Percentiles rank a stretch among this genome's conserved stretches.
Conservation (phyloP, 37 sponge, comb jelly and placozoan species). For the Haliclona indistincta region DNA sequence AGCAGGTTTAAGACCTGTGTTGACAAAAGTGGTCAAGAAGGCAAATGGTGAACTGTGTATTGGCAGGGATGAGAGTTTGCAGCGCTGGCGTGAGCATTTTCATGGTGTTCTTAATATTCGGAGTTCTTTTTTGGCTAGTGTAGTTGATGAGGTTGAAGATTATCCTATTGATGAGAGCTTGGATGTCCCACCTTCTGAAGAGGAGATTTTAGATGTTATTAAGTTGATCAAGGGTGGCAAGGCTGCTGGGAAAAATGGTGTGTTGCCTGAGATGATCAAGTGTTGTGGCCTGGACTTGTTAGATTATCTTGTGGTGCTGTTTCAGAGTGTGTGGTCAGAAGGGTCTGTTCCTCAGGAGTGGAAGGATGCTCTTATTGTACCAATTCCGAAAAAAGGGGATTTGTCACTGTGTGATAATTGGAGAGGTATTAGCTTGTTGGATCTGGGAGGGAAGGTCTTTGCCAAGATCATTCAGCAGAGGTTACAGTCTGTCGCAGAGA, state of each 20-base stretch:
- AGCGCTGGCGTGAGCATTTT: background rate
- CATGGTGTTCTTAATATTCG: background rate
- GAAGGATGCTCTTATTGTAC: constrained; percentile 5
- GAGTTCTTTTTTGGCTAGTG: background rate
- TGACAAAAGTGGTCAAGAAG: background rate
- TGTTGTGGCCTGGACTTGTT: background rate
- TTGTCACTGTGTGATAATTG: constrained; percentile 1
- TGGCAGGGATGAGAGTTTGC: background rate
- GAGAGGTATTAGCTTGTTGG: constrained; percentile 4
- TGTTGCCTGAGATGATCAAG: constrained; percentile 11
- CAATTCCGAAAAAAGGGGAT: constrained; percentile 5
- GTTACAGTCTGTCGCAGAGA: no score
- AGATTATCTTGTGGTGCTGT: background rate
- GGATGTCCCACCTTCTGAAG: background rate
- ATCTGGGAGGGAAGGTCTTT: background rate
- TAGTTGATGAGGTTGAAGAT: background rate
- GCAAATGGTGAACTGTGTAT: background rate
- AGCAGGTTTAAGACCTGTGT: background rate
- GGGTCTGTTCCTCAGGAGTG: constrained; percentile 7
- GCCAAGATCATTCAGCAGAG: no score
- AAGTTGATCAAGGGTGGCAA: background rate
- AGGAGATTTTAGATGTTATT: background rate
- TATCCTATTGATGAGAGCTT: background rate
- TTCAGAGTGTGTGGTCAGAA: background rate
- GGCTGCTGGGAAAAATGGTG: constrained; percentile 12